These are phyloP conservation scores for Lasioglossum albipes DNA, from an alignment of 1,140 invertebrate species.

Conservation along the genomic window DNA sequence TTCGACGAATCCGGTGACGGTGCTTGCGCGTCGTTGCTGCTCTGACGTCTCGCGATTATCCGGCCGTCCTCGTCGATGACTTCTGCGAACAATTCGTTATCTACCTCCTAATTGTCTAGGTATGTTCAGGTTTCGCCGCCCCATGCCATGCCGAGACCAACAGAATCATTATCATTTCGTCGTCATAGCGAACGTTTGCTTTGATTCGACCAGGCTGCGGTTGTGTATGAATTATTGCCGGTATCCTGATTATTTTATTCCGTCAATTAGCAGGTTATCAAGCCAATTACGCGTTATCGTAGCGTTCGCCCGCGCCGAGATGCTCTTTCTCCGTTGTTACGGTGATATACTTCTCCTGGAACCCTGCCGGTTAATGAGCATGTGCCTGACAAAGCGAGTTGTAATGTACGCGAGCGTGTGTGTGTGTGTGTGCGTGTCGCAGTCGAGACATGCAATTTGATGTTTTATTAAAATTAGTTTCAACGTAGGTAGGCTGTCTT, in stretches of 20 bases:
- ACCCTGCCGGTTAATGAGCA: background rate
- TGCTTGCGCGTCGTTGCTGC: background rate
- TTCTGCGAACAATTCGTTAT: slow-evolving; percentile 74
- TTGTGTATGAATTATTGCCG: background rate
- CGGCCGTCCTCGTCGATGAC: slow-evolving; percentile 55
- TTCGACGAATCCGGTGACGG: background rate
- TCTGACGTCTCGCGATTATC: slow-evolving; percentile 50
- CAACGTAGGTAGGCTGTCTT: no score
- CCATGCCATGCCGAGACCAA: slow-evolving; percentile 63
- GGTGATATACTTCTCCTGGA: background rate
- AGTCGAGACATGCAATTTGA: slow-evolving; percentile 3
- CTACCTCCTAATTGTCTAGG: slow-evolving; percentile 56
- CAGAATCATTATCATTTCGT: background rate
- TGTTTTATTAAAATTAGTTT: no score
- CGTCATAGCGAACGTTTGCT: background rate
- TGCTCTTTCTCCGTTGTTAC: background rate
- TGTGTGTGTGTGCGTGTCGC: background rate
- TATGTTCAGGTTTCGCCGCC: background rate
- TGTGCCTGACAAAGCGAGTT: background rate
- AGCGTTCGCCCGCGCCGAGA: background rate
- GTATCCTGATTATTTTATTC: background rate
- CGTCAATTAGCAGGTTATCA: slow-evolving; percentile 15
- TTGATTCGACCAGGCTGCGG: background rate
- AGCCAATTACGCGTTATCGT: background rate
- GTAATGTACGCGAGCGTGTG: no score